Percentiles rank a stretch among this genome's conserved stretches.
Evolutionary conservation across 2,113 vertebrate species (phyloP).

Genomic region (Gila orcuttii): DNA sequence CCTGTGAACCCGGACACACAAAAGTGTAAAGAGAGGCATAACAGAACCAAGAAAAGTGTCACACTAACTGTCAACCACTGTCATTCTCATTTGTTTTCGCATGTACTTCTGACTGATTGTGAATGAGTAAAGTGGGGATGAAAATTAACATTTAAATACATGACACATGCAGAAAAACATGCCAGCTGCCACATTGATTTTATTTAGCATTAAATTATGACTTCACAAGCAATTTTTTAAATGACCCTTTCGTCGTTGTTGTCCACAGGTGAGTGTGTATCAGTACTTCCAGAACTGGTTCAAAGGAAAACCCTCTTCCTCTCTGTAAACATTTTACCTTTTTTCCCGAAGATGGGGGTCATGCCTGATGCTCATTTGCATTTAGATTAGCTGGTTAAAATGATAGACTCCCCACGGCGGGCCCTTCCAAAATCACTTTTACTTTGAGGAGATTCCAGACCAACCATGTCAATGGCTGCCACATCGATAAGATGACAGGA

Average conservation of each 20-base stretch:
- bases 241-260: not conserved
- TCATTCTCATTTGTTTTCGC: slow-evolving; percentile 7
- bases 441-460: slow-evolving; percentile 35
- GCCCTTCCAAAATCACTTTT: slow-evolving; percentile 44
- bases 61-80: not conserved
- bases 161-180: slow-evolving; percentile 4
- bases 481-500: slow-evolving; percentile 40
- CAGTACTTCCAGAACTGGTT: slow-evolving; percentile 26
- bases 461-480: slow-evolving; percentile 36
- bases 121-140: not conserved
- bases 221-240: not conserved
- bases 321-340: slow-evolving; percentile 46
- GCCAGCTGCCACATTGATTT: not conserved
- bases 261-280: slow-evolving; percentile 45
- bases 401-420: slow-evolving; percentile 33
- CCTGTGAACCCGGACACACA: not conserved
- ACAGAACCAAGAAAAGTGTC: slow-evolving; percentile 4
- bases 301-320: slow-evolving; percentile 37
- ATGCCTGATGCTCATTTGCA: slow-evolving; percentile 56
- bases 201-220: not conserved
- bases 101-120: not conserved
- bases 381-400: slow-evolving; percentile 61
- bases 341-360: slow-evolving; percentile 38
- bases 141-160: slow-evolving; percentile 11
- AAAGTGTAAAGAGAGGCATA: slow-evolving; percentile 51